Evolutionary conservation across 2,113 vertebrate species (phyloP).

Genomic region (Xenopus borealis): DNA sequence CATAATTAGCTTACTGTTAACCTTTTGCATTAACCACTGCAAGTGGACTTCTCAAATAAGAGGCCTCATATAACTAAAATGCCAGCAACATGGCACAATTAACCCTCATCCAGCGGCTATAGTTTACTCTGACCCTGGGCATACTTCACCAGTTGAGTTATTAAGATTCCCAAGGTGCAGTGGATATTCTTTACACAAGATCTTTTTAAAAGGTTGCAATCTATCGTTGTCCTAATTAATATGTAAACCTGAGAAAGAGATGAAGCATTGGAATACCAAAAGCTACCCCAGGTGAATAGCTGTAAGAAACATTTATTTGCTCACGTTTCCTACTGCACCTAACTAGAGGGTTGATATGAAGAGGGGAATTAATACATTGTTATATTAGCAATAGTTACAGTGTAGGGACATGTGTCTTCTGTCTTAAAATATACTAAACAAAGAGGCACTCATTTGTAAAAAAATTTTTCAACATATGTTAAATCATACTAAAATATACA

Average conservation of each 20-base stretch:
- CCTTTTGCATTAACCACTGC: conserved; percentile 36
- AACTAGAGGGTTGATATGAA: conserved; percentile 60
- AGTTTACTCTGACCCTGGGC: conserved; percentile 47
- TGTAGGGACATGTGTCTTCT: conserved; percentile 49
- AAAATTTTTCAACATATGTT: too few relatives aligned
- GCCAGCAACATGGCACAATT: conserved; percentile 40
- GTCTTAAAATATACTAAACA: conserved; percentile 75
- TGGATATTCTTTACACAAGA: conserved; percentile 8
- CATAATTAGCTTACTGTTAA: conserved; percentile 40
- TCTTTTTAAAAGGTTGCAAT: conserved; percentile 36
- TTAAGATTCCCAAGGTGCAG: conserved; percentile 38
- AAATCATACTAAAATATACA: too few relatives aligned
- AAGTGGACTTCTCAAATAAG: conserved; percentile 28
- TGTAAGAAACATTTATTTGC: conserved; percentile 31
- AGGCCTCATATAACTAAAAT: conserved; percentile 49
- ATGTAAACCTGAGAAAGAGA: conserved; percentile 1
- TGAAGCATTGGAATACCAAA: conserved; percentile 13
- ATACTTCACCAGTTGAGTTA: conserved; percentile 48
- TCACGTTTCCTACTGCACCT: conserved; percentile 34
- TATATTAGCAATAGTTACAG: too few relatives aligned
- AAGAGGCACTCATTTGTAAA: conserved; percentile 73
- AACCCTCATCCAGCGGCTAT: conserved; percentile 39
- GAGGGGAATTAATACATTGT: too few relatives aligned
- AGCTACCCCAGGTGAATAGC: conserved; percentile 48
- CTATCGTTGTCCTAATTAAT: conserved; percentile 36